phyloP scores from a whole-genome alignment of 2,797 vertebrate genomes.

The Mormyrus proboscirostris region DNA sequence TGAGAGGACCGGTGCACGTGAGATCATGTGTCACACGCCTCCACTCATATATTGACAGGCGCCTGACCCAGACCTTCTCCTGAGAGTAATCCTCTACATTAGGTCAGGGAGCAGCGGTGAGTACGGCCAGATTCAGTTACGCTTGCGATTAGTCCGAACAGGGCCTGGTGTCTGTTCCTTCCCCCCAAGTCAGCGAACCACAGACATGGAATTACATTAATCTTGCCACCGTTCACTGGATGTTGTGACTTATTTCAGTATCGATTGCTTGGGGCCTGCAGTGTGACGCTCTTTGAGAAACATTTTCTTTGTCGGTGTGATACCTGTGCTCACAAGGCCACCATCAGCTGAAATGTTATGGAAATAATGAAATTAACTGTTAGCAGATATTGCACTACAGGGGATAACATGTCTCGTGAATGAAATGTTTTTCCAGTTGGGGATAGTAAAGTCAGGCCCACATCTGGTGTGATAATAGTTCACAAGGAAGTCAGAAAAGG shows the following conservation, averaged over 20 bases:
- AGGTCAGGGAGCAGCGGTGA: conserved; percentile 15
- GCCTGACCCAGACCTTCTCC: conserved; percentile 37
- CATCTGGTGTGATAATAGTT: conserved; percentile 4
- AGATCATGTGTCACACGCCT: conserved; percentile 28
- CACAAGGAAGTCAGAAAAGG: background rate
- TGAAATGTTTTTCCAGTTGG: background rate
- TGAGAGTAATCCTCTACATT: conserved; percentile 29
- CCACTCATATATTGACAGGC: conserved; percentile 22
- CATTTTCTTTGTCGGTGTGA: background rate
- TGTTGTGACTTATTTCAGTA: conserved; percentile 32
- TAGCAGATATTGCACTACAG: background rate
- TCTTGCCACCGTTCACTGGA: conserved; percentile 30
- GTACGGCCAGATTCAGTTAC: conserved; percentile 44
- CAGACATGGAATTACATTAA: conserved; percentile 34
- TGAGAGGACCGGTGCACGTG: background rate
- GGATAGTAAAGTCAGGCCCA: background rate
- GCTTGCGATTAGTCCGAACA: conserved; percentile 42
- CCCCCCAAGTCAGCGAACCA: conserved; percentile 18
- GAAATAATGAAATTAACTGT: conserved; percentile 8
- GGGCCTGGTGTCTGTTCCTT: conserved; percentile 34
- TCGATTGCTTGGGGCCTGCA: conserved; percentile 43
- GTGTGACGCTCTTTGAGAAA: conserved; percentile 23
- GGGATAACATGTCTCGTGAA: background rate
- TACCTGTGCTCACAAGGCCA: background rate
- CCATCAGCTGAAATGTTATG: conserved; percentile 6